Base-by-base conservation (phyloP, 2,113 vertebrate genomes). In the Anas platyrhynchos region DNA sequence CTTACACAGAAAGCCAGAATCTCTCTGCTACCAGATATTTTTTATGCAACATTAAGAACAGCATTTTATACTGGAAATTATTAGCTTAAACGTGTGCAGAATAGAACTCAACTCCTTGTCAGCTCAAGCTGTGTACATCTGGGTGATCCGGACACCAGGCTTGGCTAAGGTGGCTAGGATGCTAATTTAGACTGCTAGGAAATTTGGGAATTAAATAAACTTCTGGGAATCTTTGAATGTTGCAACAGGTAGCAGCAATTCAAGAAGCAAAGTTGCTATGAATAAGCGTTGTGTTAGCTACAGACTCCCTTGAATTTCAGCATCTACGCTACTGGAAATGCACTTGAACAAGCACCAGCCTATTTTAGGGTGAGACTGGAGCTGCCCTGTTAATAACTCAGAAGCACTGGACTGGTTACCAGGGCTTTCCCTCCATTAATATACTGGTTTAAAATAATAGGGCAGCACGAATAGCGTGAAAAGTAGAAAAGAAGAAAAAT, bases 401-500 rank as follows among this genome's bases (percentile, higher is more conserved):
- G 56, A 88, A 88, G 80, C 43, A 38, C 73, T 80, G 34, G 52
- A 72, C 79, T 94, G 72, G 79, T 86, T 89, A 94, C 54, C 21
- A 34, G 48, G 22, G 66, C 54, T 88, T 68, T 88, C 62, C 66
- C 56, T 88, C 83, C 1, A 3, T 68, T 88, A 79, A 61, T 86
- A 85, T 32, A 17, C 26, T 55, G 86, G 80, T 83, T 96, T 86
- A 79, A 86, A 95, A 91, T 92, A 96, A 96, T 68, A 86, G 66
- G 38, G 76, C 83, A 86, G 23, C 65, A 94, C 31, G 88, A 68
- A 56, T 43, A 88, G 61, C 85, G 88, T 36, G 38, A 78, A 21
- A 91, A 92, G 90, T 62, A 44, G 80, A 54, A 91, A 83, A 94
- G 78, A 92, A 89, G 93, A 55, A 72, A 93, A 93, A 38, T 65